A percentile compares a stretch with the other conserved stretches of the same genome.
phyloP scores from a whole-genome alignment of 1,140 invertebrate species.

The Hylaeus anthracinus region DNA sequence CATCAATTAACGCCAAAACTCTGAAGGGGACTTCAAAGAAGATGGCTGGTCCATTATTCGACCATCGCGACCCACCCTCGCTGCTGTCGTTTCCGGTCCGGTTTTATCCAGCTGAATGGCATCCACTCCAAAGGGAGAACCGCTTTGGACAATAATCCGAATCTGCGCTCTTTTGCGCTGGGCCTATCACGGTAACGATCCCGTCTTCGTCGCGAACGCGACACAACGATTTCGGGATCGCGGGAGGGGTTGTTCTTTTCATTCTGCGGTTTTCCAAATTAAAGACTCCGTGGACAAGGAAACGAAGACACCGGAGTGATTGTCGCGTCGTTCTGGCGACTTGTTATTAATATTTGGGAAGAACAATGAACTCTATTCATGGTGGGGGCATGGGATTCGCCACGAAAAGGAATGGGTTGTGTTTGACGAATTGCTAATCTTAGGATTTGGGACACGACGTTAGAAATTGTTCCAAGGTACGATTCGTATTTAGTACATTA shows the following conservation, averaged over 20 bases:
- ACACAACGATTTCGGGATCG: not conserved
- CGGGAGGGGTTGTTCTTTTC: not conserved
- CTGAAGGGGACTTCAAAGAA: conserved; percentile 67
- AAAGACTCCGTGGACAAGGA: too few relatives aligned
- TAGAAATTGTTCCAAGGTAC: too few relatives aligned
- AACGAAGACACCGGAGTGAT: not conserved
- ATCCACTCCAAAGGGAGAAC: conserved; percentile 45
- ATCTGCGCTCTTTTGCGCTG: conserved; percentile 40
- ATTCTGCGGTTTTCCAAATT: not conserved
- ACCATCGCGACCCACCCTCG: conserved; percentile 37
- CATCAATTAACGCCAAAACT: conserved; percentile 76
- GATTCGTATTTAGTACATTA: too few relatives aligned
- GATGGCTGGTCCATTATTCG: conserved; percentile 62
- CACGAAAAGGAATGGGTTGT: too few relatives aligned
- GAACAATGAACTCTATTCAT: too few relatives aligned
- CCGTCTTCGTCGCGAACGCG: conserved; percentile 4
- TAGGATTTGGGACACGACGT: too few relatives aligned
- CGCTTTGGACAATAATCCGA: conserved; percentile 57
- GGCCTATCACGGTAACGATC: conserved; percentile 36
- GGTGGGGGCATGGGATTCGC: too few relatives aligned
- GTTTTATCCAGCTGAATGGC: conserved; percentile 48
- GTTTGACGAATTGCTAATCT: too few relatives aligned
- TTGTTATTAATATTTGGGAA: not conserved
- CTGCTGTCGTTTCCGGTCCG: conserved; percentile 46
- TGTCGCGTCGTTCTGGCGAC: not conserved